Percentiles rank a stretch among this genome's conserved stretches.
Conservation (phyloP, 2,888 invertebrate species). For the Andricus quercusramuli region DNA sequence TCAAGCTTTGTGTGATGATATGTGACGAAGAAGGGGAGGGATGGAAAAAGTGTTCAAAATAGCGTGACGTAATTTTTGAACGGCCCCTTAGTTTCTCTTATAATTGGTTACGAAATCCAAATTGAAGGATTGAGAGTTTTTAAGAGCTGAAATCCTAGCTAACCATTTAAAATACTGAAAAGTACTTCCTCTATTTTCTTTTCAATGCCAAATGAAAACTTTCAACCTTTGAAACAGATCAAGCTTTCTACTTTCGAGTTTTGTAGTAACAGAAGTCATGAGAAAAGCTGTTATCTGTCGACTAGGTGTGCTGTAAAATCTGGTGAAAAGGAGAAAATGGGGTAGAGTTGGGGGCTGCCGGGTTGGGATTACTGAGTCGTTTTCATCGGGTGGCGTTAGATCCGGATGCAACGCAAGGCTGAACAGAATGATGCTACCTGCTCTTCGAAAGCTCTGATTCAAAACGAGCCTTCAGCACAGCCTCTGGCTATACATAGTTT, state of each 20-base stretch:
- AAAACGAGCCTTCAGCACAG: constrained; percentile 22
- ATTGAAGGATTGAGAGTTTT: no score
- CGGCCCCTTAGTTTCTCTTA: no score
- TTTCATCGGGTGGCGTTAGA: constrained; percentile 28
- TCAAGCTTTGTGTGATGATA: no score
- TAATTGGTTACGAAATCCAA: no score
- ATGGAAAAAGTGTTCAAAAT: no score
- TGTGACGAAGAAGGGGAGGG: no score
- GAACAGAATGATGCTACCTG: constrained; percentile 30
- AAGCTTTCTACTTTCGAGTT: background rate
- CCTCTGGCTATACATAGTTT: constrained; percentile 36
- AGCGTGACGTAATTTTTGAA: no score
- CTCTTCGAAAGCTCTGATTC: constrained; percentile 29
- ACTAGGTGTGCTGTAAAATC: background rate
- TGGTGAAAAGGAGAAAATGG: background rate
- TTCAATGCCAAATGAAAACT: background rate
- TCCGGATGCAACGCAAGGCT: constrained; percentile 35
- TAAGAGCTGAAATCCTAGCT: no score
- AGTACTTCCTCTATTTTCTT: background rate
- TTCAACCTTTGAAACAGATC: background rate
- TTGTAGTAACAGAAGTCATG: constrained; percentile 2
- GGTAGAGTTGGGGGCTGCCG: background rate
- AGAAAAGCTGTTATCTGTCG: constrained; percentile 1
- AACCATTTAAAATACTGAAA: no score
- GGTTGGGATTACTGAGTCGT: background rate